A percentile compares a stretch with the other conserved stretches of the same genome.
phyloP scores from a whole-genome alignment of 92 coral and sea anemone species.

The Hydrozoanthus gracilis region DNA sequence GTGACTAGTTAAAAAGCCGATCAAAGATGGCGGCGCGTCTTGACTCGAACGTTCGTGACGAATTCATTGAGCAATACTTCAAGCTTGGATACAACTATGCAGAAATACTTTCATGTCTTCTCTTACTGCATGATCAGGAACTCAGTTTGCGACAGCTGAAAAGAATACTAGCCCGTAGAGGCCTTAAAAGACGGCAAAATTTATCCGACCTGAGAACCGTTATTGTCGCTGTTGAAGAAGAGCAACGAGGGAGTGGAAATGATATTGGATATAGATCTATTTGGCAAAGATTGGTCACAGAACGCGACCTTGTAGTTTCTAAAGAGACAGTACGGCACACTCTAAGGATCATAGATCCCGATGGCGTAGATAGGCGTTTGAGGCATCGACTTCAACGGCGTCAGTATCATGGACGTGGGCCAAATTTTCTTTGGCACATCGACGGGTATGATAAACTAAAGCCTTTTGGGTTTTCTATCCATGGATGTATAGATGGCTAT shows the following conservation, averaged over 20 bases:
- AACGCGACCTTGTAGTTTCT: constrained; percentile 57
- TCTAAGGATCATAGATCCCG: constrained; percentile 63
- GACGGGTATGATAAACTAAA: constrained; percentile 65
- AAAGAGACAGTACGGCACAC: constrained; percentile 62
- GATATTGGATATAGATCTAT: constrained; percentile 68
- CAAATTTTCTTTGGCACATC: constrained; percentile 63
- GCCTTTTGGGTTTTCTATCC: constrained; percentile 54
- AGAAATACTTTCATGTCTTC: constrained; percentile 67
- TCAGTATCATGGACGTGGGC: constrained; percentile 64
- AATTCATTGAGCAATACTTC: constrained; percentile 65
- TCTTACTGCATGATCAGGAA: constrained; percentile 56
- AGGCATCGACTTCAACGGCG: constrained; percentile 69
- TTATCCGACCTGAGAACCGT: constrained; percentile 56
- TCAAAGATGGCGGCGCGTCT: constrained; percentile 2
- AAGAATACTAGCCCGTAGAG: constrained; percentile 62
- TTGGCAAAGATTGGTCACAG: constrained; percentile 62
- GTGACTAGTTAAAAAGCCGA: background rate
- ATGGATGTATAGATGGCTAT: constrained; percentile 59
- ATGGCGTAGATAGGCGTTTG: constrained; percentile 57
- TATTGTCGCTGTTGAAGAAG: constrained; percentile 53
- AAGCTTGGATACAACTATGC: constrained; percentile 9
- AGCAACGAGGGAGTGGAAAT: constrained; percentile 67
- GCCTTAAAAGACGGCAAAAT: constrained; percentile 61
- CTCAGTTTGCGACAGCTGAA: constrained; percentile 75
- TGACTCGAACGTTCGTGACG: constrained; percentile 43